These are phyloP conservation scores for Vesta saturnalis DNA, from an alignment of 2,888 invertebrate genomes.

Conservation along the genomic window DNA sequence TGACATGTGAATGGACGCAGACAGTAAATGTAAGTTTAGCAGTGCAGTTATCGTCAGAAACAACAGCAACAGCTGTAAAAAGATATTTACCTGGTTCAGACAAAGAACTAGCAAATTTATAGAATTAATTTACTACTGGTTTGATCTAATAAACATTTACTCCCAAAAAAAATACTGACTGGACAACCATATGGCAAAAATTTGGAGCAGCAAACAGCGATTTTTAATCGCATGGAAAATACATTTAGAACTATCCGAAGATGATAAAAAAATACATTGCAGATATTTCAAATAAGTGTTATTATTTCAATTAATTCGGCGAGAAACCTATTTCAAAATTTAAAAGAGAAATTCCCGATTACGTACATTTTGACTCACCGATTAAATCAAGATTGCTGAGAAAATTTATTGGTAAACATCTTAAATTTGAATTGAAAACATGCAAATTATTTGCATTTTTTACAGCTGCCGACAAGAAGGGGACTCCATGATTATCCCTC, in stretches of 20 bases:
- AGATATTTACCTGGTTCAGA: background rate
- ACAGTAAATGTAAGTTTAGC: too few relatives aligned
- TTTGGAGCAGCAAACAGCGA: background rate
- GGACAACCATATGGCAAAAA: background rate
- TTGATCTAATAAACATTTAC: background rate
- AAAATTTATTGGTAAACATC: background rate
- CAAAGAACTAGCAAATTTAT: background rate
- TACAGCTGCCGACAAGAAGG: background rate
- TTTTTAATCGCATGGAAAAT: background rate
- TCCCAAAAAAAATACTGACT: background rate
- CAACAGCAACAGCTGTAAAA: too few relatives aligned
- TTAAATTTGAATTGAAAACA: background rate
- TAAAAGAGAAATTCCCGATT: too few relatives aligned
- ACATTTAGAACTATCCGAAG: background rate
- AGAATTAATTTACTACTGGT: background rate
- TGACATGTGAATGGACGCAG: background rate
- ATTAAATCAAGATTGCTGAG: too few relatives aligned
- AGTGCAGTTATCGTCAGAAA: too few relatives aligned
- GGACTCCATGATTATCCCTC: background rate
- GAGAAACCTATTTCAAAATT: background rate
- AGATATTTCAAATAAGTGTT: background rate
- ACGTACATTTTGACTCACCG: background rate
- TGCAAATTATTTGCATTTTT: background rate
- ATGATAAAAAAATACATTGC: too few relatives aligned
- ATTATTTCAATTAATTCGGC: background rate